These are phyloP conservation scores for Sinosuthora webbiana DNA, from an alignment of 2,113 vertebrate species.

Conservation along the genomic window DNA sequence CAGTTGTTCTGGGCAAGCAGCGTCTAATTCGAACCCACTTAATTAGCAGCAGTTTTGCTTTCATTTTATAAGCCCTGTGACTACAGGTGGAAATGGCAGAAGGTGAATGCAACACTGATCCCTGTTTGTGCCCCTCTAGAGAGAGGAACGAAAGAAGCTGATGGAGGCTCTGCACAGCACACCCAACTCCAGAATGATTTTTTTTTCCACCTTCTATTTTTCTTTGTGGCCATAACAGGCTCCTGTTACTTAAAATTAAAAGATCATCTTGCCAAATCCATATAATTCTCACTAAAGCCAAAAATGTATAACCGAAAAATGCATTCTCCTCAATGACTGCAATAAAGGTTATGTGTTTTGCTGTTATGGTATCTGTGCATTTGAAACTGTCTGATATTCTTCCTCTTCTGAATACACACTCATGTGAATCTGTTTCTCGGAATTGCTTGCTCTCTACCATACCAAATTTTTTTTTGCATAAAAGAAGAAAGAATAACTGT, in stretches of 20 bases:
- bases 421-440: background rate
- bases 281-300: background rate
- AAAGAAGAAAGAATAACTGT: background rate
- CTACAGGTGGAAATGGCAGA: background rate
- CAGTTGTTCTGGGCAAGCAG: background rate
- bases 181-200: background rate
- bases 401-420: background rate
- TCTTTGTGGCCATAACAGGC: background rate
- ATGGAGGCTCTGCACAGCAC: background rate
- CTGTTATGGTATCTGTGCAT: background rate
- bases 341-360: background rate
- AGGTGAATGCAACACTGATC: background rate
- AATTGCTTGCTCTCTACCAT: background rate
- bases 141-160: background rate
- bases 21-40: background rate
- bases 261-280: accelerated
- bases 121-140: background rate
- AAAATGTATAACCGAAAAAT: background rate
- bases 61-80: background rate
- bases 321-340: background rate
- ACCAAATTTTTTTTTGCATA: background rate
- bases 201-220: background rate
- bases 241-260: background rate
- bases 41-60: background rate
- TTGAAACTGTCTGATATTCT: background rate